Evolutionary conservation across 2,113 vertebrate species (phyloP).

Genomic region (Coptodon rendalli): DNA sequence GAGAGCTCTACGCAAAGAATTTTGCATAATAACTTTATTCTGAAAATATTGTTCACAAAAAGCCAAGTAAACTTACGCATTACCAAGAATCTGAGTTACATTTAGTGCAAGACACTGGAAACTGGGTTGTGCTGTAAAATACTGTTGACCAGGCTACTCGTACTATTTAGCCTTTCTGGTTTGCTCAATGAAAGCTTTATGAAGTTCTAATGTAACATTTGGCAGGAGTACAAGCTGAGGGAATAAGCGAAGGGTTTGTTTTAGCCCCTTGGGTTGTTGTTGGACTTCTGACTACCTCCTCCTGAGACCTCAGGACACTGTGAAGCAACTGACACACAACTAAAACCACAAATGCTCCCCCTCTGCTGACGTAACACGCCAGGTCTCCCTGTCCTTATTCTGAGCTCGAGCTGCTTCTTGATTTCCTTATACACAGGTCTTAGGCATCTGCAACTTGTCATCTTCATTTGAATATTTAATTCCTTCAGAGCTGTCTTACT

Average conservation of each 20-base stretch:
- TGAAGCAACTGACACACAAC: neutral
- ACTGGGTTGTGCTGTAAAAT: neutral
- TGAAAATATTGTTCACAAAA: neutral
- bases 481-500: constrained; percentile 19
- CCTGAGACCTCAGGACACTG: neutral
- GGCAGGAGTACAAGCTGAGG: constrained; percentile 14
- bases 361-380: neutral
- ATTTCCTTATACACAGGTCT: neutral
- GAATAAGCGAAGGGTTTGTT: neutral
- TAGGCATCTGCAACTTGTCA: constrained; percentile 6
- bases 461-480: constrained; percentile 27
- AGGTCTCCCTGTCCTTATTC: constrained; percentile 4
- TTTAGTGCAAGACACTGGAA: neutral
- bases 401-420: neutral
- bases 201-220: constrained; percentile 4
- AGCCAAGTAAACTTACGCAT: neutral
- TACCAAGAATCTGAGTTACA: neutral
- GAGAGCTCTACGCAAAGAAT: neutral
- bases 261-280: neutral
- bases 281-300: neutral
- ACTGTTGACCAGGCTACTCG: neutral
- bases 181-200: neutral
- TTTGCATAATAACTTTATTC: neutral
- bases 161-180: neutral
- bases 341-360: neutral